Base-by-base conservation (phyloP, 2,888 invertebrate genomes). In the Artemia sinica region DNA sequence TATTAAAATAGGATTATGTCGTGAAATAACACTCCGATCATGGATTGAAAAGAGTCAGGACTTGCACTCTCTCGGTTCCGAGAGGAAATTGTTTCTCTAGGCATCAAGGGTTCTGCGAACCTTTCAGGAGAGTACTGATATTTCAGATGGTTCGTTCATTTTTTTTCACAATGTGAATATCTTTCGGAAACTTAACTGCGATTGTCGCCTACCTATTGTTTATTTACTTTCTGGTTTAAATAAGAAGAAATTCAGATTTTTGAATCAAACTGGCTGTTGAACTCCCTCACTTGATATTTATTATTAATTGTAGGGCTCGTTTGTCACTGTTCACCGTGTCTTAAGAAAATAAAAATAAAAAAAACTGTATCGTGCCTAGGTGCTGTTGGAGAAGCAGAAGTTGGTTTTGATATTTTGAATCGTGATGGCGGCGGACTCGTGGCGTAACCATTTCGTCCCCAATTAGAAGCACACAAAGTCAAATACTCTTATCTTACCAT, bases 381-480 rank as follows among this genome's bases (percentile, higher is more conserved):
- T 76, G 97, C 97, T 51, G 88, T 94, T 74, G n/a, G 98, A 99
- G 77, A 97, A 98, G 76, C 98, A 99, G 78, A 98, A 98, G 76
- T 81, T 99, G 67, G 98, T 97, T 0, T 99, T n/a, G n/a, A 97
- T 77, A 96, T 98, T 76, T 82, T 99, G 72, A 99, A 98, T 81
- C 85, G 98, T 79, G 98, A 99, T 83, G 88, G n/a, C n/a, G 94
- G 0, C 93, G 96, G 78, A 96, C 97, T 0, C 84, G 95, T 71
- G n/a, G n/a, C n/a, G 81, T 98, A 69, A 99, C 98, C 0, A 99
- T 98, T 74, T 98, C 97, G 0, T 98, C 98, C 0, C 97, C 98
- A n/a, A 0, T 79, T 99, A 28, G 98, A 98, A 81, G 98, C 98
- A 0, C 97, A 97, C 78, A n/a, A 98, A 98, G 79, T 94, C 94